Base-by-base conservation (phyloP, 2,113 vertebrate species). In the Pithys albifrons region DNA sequence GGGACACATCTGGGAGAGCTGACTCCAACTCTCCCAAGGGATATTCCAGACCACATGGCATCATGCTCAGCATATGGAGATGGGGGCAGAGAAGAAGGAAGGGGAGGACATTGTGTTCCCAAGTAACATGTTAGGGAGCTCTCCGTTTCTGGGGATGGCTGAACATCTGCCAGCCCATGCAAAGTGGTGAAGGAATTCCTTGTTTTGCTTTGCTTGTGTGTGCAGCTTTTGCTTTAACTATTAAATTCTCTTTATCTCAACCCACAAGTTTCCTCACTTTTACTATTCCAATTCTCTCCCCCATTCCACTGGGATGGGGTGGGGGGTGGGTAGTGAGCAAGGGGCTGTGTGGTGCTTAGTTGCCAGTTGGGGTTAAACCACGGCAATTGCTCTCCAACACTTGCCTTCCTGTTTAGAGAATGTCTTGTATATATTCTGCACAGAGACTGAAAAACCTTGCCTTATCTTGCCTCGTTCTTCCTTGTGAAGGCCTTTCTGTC, bases 281-380 rank as follows among this genome's bases (percentile, higher is more conserved):
- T 31, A 33, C 8, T 37, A 7, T 29, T n/a, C n/a, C 0, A 0
- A 18, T 74, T 62, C 31, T 74, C 41, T 62, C 59, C 46, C 41
- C 25, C 18, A 18, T 25, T 19, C 19, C 46, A 55, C 18, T 55
- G 0, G 0, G 31, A 23, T 22, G 29, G 58, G 19, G 17, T 23
- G 7, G 7, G 8, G 18, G 41, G 41, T 41, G 20, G 3, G 4
- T 10, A 48, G 12, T 11, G 35, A 64, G 48, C 1, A 1, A 80
- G 25, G 29, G n/a, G 22, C 54, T 48, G 4, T 49, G 75, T 28
- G 25, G 31, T 19, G n/a, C 54, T 55, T 71, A 69, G 41, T 19
- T 37, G 18, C 25, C 37, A 23, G 13, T 24, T 49, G 27, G 16
- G 41, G 15, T 62, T 81, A 61, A 55, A 69, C 15, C n/a, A 37